phyloP scores from a whole-genome alignment of 2,113 vertebrate genomes.

The Hiodon tergisus region DNA sequence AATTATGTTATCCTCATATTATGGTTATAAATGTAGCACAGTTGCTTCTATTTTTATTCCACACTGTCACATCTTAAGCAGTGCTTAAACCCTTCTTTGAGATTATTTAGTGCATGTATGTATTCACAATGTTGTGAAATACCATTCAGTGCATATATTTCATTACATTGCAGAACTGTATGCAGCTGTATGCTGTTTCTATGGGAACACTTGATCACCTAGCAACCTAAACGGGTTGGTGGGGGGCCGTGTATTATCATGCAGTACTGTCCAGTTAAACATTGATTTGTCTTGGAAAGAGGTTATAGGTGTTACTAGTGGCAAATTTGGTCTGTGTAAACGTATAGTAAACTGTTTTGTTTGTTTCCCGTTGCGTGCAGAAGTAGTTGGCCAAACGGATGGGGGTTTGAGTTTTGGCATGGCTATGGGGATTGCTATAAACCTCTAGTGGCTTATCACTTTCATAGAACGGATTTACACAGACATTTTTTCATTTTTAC shows the following conservation, averaged over 20 bases:
- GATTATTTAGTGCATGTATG: neutral
- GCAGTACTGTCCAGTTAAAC: conserved; percentile 11
- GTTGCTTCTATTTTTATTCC: neutral
- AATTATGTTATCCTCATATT: too few species aligned
- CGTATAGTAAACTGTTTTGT: too few species aligned
- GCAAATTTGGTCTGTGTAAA: too few species aligned
- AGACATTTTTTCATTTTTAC: too few species aligned
- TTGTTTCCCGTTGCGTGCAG: too few species aligned
- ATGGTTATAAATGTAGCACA: neutral
- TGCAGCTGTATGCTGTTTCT: conserved; percentile 20
- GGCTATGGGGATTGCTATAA: too few species aligned
- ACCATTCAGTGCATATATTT: conserved; percentile 4
- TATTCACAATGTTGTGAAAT: neutral
- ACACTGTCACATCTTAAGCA: neutral
- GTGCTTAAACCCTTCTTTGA: neutral
- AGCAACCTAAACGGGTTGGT: conserved; percentile 16
- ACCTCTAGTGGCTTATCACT: too few species aligned
- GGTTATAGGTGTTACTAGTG: too few species aligned
- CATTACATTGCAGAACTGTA: conserved; percentile 9
- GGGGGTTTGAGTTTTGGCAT: too few species aligned
- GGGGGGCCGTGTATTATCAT: neutral
- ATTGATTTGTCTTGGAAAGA: too few species aligned
- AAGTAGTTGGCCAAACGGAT: too few species aligned
- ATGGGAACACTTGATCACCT: conserved; percentile 18
- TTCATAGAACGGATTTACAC: too few species aligned